Evolutionary conservation across 2,113 vertebrate genomes (phyloP).

Genomic region (Phalacrocorax brasilianus): DNA sequence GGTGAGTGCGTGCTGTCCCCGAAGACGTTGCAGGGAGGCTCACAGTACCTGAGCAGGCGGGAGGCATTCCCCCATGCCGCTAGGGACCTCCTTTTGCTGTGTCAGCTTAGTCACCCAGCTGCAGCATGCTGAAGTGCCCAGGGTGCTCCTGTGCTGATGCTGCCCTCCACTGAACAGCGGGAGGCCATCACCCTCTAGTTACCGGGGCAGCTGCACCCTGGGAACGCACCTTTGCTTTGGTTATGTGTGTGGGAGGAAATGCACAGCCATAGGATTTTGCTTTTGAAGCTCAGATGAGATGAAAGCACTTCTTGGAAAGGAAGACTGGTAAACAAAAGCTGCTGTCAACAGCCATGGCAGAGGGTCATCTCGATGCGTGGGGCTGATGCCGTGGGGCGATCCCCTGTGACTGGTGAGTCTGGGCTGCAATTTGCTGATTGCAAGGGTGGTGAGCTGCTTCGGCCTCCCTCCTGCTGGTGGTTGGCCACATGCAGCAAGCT

Average conservation of each 20-base stretch:
- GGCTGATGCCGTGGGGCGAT: not conserved
- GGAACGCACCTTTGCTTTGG: accelerated
- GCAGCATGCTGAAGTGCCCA: accelerated
- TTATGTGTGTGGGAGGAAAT: not conserved
- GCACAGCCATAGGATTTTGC: not conserved
- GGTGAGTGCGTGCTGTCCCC: accelerated
- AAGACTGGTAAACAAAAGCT: not conserved
- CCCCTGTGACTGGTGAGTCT: not conserved
- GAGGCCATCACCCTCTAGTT: not conserved
- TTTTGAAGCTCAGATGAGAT: not conserved
- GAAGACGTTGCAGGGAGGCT: not conserved
- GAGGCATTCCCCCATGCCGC: not conserved
- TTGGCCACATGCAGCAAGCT: not conserved
- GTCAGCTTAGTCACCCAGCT: not conserved
- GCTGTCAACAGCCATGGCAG: not conserved
- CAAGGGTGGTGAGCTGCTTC: not conserved
- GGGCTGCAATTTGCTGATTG: accelerated
- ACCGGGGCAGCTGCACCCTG: accelerated
- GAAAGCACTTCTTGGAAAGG: not conserved
- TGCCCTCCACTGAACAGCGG: not conserved
- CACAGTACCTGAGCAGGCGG: accelerated
- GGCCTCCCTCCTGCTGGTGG: not conserved
- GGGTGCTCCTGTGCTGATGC: not conserved
- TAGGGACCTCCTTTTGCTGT: not conserved
- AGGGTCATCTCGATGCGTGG: not conserved